Conservation (phyloP, 2,888 invertebrate genomes). For the Nomada fucata region DNA sequence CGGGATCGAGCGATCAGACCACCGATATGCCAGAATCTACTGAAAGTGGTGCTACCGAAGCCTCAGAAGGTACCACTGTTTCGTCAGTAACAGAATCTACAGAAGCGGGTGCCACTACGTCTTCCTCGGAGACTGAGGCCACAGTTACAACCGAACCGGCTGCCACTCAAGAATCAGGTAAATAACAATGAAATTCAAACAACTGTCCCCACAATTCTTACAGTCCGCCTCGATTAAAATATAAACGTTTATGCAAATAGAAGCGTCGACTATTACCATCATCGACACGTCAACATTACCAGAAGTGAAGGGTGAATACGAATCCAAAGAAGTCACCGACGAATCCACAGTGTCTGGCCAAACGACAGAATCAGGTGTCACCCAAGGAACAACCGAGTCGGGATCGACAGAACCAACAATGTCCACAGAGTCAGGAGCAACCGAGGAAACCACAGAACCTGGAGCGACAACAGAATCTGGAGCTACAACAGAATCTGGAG, state of each 20-base stretch:
- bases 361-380: conserved; percentile 66
- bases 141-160: conserved; percentile 46
- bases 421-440: conserved; percentile 40
- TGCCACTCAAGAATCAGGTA: conserved; percentile 43
- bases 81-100: conserved; percentile 42
- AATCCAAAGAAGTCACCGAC: conserved; percentile 52
- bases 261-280: not conserved
- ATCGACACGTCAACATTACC: not conserved
- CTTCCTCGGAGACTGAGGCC: conserved; percentile 63
- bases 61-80: not conserved
- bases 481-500: conserved; percentile 50
- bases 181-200: conserved; percentile 1
- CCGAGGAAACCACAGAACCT: conserved; percentile 65
- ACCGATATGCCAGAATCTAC: conserved; percentile 53
- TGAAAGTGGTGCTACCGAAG: conserved; percentile 66
- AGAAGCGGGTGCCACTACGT: conserved; percentile 52
- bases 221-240: not conserved
- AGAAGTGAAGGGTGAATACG: conserved; percentile 40
- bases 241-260: not conserved
- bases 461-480: conserved; percentile 58
- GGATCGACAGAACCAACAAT: conserved; percentile 58
- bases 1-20: conserved; percentile 60
- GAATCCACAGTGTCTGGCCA: conserved; percentile 64
- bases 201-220: not conserved
- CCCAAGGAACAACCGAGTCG: conserved; percentile 62